Evolutionary conservation across 2,113 vertebrate species (phyloP).

Genomic region (Chlorodrepanis virens): DNA sequence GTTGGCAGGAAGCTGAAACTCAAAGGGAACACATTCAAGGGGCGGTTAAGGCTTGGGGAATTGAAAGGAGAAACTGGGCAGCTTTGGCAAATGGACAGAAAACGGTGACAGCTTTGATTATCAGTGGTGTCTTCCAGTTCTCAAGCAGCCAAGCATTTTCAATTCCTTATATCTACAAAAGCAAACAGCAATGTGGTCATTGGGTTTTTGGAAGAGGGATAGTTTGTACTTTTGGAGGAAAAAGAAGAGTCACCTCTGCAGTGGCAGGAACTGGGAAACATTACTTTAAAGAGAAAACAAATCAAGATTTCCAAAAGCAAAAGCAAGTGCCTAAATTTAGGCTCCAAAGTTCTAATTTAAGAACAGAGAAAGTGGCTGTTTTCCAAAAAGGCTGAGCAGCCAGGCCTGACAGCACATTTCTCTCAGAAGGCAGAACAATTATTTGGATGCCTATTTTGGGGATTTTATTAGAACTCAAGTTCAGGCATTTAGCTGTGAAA

Average conservation of each 20-base stretch:
- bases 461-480: not conserved
- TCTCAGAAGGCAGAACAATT: not conserved
- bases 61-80: not conserved
- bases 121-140: not conserved
- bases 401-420: not conserved
- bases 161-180: not conserved
- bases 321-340: slow-evolving; percentile 32
- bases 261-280: not conserved
- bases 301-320: slow-evolving; percentile 16
- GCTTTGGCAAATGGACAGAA: not conserved
- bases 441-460: slow-evolving; percentile 40
- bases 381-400: slow-evolving; percentile 9
- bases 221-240: not conserved
- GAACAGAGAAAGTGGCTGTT: not conserved
- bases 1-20: not conserved
- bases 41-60: not conserved
- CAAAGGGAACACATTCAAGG: not conserved
- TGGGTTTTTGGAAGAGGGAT: not conserved
- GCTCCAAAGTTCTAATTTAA: not conserved
- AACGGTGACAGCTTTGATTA: not conserved
- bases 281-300: not conserved
- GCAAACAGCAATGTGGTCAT: not conserved
- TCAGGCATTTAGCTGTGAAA: not conserved
- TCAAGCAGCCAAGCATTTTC: not conserved
- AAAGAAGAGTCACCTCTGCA: not conserved